Evolutionary conservation across 2,888 invertebrate species (phyloP), one percentile per base, ranked within the genome.

Genomic region (Dasysyrphus albostriatus): DNA sequence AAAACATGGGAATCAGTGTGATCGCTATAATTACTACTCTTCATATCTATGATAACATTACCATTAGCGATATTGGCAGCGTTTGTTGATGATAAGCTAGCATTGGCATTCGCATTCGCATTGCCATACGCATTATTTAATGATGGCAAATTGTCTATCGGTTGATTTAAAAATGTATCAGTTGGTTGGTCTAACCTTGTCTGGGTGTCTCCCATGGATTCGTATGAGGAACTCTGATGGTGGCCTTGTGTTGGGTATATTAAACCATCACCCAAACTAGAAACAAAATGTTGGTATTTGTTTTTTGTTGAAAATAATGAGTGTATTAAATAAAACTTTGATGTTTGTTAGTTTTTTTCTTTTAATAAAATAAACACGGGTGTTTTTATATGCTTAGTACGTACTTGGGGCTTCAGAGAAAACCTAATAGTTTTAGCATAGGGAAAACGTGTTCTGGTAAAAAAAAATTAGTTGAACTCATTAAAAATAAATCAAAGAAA

Each of bases 201-300:
- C 93, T 95, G 95, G 93, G 95, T 96, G 93, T 95, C 96, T 94
- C 97, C 97, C 97, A 97, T 97, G 90, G 97, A 97, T 94, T 97
- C 96, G 95, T 98, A 97, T 91, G 94, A 94, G 93, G 94, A 94
- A 92, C 94, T 93, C 93, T 96, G 96, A 91, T 94, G 94, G 91
- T 94, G 94, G 92, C 95, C 95, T 91, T 96, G 95, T 93, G 96
- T 96, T 90, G 96, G 96, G 94, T 94, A 98, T 93, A 95, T 95
- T 93, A 96, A 95, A 94, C 98, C 98, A 94, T 98, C 97, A 93
- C 98, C 97, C 94, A 96, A 94, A 96, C 98, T 98, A 95, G 93
- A 94, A 93, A 88, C 88, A 83, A 89, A 89, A 88, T 85, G 72
- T 67, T 84, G 72, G 59, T 80, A 65, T 81, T 65, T 70, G 14